Evolutionary conservation across 2,113 vertebrate genomes (phyloP).

Genomic region (Alces alces): DNA sequence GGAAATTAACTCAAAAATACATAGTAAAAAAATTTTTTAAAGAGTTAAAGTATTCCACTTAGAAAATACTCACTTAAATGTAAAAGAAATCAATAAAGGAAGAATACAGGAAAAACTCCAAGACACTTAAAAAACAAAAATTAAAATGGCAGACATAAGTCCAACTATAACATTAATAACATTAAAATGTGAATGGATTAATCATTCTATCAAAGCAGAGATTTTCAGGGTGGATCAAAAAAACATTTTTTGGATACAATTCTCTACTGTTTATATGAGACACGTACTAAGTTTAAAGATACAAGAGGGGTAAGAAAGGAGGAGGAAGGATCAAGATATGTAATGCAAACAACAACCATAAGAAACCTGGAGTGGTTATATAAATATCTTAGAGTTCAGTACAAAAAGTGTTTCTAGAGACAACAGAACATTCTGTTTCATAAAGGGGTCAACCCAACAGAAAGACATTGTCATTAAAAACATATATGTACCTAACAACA

Average conservation of each 20-base stretch:
- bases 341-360: not conserved
- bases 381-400: not conserved
- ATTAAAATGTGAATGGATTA: not conserved
- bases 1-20: not conserved
- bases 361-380: not conserved
- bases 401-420: not conserved
- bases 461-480: not conserved
- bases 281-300: not conserved
- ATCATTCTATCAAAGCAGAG: not conserved
- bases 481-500: not conserved
- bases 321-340: not conserved
- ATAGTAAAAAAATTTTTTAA: not conserved
- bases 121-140: not conserved
- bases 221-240: not conserved
- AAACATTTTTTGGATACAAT: not conserved
- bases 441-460: not conserved
- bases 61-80: not conserved
- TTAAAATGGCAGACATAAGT: not conserved
- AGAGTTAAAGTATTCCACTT: not conserved
- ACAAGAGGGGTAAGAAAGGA: not conserved
- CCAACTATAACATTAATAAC: not conserved
- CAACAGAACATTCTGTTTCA: not conserved
- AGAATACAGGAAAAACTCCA: not conserved
- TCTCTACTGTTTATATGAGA: not conserved
- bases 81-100: not conserved